A percentile compares a stretch with the other conserved stretches of the same genome.
Evolutionary conservation across 2,113 vertebrate species (phyloP).

Genomic region (Dicaeum eximium): DNA sequence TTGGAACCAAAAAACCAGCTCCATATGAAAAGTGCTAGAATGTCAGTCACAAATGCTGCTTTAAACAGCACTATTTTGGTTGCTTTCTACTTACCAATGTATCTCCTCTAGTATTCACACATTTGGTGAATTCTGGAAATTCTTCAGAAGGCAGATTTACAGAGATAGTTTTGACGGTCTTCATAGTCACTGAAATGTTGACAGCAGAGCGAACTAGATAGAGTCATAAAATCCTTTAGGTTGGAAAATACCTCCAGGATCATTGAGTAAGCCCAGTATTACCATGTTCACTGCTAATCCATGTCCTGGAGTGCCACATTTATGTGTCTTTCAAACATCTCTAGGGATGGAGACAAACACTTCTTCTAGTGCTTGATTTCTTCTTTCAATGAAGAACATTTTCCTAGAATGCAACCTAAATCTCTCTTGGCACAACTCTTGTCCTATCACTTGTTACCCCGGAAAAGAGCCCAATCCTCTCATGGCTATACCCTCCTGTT

Average conservation of each 20-base stretch:
- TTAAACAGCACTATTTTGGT: neutral
- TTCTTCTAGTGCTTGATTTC: neutral
- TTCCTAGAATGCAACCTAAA: neutral
- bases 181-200: neutral
- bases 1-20: neutral
- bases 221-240: neutral
- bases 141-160: neutral
- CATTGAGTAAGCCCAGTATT: neutral
- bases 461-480: neutral
- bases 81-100: neutral
- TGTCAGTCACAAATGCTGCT: neutral
- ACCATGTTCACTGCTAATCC: neutral
- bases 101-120: neutral
- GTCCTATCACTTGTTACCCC: neutral
- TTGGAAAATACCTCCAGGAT: neutral
- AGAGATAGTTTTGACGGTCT: neutral
- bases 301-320: neutral
- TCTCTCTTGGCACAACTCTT: neutral
- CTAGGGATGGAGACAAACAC: neutral
- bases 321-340: neutral
- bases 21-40: neutral
- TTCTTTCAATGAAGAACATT: neutral
- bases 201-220: neutral
- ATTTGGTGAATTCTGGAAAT: neutral
- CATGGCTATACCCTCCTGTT: neutral